These are phyloP conservation scores for Pseudotriccus pelzelni DNA, from an alignment of 2,797 vertebrate genomes.

Conservation along the genomic window DNA sequence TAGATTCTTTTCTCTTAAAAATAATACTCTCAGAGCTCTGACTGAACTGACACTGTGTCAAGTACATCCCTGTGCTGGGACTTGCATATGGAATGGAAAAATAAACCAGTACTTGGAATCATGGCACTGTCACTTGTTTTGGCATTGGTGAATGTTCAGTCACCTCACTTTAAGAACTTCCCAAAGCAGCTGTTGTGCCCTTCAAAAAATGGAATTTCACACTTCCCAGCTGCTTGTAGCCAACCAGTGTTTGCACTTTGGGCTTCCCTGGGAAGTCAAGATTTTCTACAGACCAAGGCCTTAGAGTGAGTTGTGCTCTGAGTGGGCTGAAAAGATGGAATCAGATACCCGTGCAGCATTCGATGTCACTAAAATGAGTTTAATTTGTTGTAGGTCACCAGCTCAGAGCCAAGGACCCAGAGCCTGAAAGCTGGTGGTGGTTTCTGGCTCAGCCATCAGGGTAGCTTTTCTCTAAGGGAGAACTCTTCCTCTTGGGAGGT, in stretches of 20 bases:
- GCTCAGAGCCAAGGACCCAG: neutral
- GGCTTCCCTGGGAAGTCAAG: neutral
- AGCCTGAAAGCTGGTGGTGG: neutral
- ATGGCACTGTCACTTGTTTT: neutral
- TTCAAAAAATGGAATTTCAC: neutral
- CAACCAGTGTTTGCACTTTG: neutral
- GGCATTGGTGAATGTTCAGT: neutral
- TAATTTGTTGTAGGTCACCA: neutral
- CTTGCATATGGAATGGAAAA: neutral
- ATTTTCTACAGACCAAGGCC: neutral
- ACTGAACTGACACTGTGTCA: neutral
- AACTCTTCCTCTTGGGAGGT: neutral
- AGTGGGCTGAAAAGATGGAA: neutral
- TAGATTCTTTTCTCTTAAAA: neutral
- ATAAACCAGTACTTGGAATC: neutral
- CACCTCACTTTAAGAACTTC: accelerated
- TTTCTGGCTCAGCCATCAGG: neutral
- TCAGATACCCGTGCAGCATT: neutral
- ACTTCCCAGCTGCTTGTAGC: neutral
- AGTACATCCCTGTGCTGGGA: neutral
- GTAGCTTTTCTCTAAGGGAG: neutral
- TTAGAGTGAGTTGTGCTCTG: neutral
- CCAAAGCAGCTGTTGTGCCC: neutral
- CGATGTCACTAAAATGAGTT: neutral
- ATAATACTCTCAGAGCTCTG: neutral